phyloP scores from a whole-genome alignment of 1,140 invertebrate species.

The Procambarus virginalis region DNA sequence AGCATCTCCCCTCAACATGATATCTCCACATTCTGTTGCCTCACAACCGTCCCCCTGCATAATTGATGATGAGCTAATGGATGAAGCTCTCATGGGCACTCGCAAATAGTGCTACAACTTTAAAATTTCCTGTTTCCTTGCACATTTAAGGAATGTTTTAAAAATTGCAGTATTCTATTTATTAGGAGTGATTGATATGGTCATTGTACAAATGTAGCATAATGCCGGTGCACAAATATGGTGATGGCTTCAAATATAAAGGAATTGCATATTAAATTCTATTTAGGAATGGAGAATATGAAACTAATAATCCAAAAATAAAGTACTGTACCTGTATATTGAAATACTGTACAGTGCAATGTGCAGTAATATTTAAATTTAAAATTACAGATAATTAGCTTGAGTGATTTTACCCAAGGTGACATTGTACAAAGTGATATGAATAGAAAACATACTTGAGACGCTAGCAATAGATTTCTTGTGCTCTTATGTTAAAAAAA shows the following conservation, averaged over 20 bases:
- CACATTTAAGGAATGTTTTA: background rate
- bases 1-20: slow-evolving; percentile 71
- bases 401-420: background rate
- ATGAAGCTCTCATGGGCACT: slow-evolving; percentile 86
- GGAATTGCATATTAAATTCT: background rate
- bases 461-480: background rate
- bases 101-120: slow-evolving; percentile 44
- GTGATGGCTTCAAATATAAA: background rate
- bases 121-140: background rate
- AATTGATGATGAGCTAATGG: slow-evolving; percentile 92
- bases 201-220: background rate
- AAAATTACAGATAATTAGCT: background rate
- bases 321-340: background rate
- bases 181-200: slow-evolving; percentile 13
- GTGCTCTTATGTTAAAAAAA: background rate
- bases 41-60: slow-evolving; percentile 81
- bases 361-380: background rate
- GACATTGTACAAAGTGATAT: background rate
- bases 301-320: background rate
- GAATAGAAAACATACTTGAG: background rate
- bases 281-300: background rate
- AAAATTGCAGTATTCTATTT: slow-evolving; percentile 24
- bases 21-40: slow-evolving; percentile 58
- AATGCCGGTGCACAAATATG: background rate
- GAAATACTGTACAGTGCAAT: background rate